Evolutionary conservation across 2,888 invertebrate genomes (phyloP).

Genomic region (Agriopis marginaria): DNA sequence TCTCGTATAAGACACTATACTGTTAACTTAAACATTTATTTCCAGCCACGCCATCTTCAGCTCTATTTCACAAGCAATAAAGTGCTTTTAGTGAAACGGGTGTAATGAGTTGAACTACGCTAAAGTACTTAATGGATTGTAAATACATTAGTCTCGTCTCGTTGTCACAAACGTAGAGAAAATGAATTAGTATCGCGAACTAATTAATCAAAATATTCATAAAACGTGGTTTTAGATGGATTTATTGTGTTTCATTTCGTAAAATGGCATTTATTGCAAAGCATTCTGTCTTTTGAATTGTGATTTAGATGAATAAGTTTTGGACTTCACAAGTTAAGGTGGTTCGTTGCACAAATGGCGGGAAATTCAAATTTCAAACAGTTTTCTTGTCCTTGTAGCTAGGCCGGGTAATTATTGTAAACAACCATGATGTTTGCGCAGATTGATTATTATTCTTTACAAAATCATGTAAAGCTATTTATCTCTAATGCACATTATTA

Average conservation of each 20-base stretch:
- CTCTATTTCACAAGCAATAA: conserved; percentile 25
- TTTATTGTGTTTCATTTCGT: conserved; percentile 10
- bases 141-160: conserved; percentile 59
- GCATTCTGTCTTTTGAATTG: not conserved
- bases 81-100: conserved; percentile 34
- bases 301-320: not conserved
- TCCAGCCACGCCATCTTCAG: conserved; percentile 32
- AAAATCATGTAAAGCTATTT: no score
- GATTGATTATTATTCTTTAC: no score
- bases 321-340: not conserved
- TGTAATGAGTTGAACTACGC: conserved; percentile 26
- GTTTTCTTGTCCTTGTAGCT: no score
- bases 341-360: no score
- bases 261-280: not conserved
- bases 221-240: not conserved
- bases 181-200: conserved; percentile 51
- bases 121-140: conserved; percentile 57
- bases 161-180: conserved; percentile 50
- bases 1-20: conserved; percentile 53
- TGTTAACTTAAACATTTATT: conserved; percentile 49
- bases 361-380: no score
- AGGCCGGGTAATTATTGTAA: no score
- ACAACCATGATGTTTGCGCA: no score
- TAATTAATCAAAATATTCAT: conserved; percentile 49
- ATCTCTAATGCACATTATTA: no score